These are phyloP conservation scores for Sminthurinus signatus DNA, from an alignment of 1,140 invertebrate species.

Conservation along the genomic window DNA sequence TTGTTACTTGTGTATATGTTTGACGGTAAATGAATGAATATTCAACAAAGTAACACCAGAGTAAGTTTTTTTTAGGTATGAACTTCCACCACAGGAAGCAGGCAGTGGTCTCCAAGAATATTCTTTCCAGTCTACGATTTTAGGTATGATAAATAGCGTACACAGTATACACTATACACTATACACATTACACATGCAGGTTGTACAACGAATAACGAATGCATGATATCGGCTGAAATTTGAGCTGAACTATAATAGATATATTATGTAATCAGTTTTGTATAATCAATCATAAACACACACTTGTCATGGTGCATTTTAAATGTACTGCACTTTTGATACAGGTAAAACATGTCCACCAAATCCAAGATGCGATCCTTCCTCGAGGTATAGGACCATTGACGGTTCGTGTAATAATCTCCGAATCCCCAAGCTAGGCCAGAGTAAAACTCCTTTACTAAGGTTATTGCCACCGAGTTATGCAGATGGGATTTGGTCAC, in stretches of 20 bases:
- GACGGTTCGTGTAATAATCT: constrained; percentile 84
- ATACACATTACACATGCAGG: too few relatives aligned
- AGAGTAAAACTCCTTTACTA: constrained; percentile 66
- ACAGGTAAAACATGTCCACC: constrained; percentile 24
- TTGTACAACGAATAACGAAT: too few relatives aligned
- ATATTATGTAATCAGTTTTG: too few relatives aligned
- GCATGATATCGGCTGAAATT: too few relatives aligned
- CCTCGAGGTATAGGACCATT: constrained; percentile 59
- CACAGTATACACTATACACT: too few relatives aligned
- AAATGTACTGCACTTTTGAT: too few relatives aligned
- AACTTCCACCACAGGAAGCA: constrained; percentile 32
- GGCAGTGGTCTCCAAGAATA: constrained; percentile 39
- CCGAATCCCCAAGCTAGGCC: constrained; percentile 61
- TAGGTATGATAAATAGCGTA: constrained; percentile 10
- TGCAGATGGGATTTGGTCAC: constrained; percentile 67
- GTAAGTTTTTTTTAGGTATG: constrained; percentile 27
- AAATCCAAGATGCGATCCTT: constrained; percentile 17
- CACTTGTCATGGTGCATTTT: too few relatives aligned
- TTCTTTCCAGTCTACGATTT: constrained; percentile 34
- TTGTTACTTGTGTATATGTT: too few relatives aligned
- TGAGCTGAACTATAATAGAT: too few relatives aligned
- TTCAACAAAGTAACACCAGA: too few relatives aligned
- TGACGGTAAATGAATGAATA: too few relatives aligned
- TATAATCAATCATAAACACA: too few relatives aligned
- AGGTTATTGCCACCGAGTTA: constrained; percentile 74